Conservation (phyloP, 2,797 vertebrate species). For the Channallabes apus region DNA sequence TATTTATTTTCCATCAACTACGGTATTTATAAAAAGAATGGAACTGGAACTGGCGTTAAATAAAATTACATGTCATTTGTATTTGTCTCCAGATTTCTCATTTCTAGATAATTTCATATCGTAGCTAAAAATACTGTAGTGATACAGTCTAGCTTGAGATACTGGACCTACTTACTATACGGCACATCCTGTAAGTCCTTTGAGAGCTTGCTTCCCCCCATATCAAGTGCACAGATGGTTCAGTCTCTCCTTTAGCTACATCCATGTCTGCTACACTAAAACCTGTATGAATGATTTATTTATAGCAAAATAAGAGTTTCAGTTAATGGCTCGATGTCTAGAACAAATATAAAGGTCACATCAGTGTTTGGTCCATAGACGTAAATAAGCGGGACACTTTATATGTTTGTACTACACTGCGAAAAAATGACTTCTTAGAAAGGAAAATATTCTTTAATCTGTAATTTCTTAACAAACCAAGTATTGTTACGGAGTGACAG, state of each 20-base stretch:
- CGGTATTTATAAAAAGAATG: neutral
- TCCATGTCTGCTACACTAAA: neutral
- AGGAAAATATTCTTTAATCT: no score
- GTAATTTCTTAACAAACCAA: no score
- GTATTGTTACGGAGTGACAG: no score
- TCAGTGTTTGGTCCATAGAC: no score
- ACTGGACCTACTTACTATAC: neutral
- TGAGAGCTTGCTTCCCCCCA: neutral
- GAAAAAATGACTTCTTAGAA: no score
- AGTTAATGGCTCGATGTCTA: no score
- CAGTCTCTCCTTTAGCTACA: neutral
- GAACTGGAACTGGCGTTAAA: neutral
- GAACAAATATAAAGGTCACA: neutral
- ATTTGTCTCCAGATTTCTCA: neutral
- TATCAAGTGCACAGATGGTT: conserved; percentile 8
- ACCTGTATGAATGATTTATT: no score
- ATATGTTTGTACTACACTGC: no score
- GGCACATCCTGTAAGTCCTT: neutral
- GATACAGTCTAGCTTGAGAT: neutral
- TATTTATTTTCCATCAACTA: neutral
- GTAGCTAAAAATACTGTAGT: neutral
- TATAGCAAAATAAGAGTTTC: neutral
- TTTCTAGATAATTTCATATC: neutral
- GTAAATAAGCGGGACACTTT: neutral
- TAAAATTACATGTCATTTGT: neutral